Evolutionary conservation across 2,797 vertebrate genomes (phyloP).

Genomic region (Poecilia gillii): DNA sequence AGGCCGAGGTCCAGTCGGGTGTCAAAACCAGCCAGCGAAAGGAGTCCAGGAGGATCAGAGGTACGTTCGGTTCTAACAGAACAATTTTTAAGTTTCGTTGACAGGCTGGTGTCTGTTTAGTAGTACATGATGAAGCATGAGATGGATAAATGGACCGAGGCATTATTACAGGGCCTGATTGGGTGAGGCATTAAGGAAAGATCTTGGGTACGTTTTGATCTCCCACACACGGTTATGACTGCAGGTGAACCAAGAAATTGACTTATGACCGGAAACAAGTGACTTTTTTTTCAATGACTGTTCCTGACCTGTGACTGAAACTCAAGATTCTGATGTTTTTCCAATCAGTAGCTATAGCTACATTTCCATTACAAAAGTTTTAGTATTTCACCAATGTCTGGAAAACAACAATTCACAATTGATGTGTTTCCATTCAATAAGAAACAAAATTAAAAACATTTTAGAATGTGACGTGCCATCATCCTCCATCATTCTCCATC

Average conservation of each 20-base stretch:
- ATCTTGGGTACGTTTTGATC: neutral
- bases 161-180: neutral
- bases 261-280: neutral
- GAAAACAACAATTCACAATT: no score
- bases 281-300: neutral
- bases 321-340: neutral
- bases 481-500: no score
- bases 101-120: neutral
- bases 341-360: neutral
- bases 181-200: neutral
- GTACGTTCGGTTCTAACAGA: conserved; percentile 67
- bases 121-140: neutral
- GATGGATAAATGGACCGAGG: neutral
- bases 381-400: no score
- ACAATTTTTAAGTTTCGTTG: neutral
- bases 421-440: no score
- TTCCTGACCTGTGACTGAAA: neutral
- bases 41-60: conserved; percentile 95
- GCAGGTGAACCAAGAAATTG: neutral
- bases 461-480: no score
- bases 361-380: no score
- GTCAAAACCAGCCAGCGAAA: conserved; percentile 95
- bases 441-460: no score
- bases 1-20: conserved; percentile 97
- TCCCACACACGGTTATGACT: neutral